Conservation (phyloP, 2,113 vertebrate species). For the Phalacrocorax pelagicus region DNA sequence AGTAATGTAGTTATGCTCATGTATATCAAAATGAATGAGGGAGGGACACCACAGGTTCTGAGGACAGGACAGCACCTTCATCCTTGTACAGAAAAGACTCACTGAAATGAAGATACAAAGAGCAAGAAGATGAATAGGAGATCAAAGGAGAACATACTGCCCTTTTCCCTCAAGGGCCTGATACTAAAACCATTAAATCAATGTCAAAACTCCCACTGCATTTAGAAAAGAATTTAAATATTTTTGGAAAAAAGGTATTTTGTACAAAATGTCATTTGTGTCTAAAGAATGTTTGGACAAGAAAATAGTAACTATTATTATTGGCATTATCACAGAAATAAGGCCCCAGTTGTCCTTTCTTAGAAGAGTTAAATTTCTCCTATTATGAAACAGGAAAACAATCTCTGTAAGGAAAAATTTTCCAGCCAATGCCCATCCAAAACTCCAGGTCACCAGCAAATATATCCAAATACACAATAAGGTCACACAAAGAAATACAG, state of each 20-base stretch:
- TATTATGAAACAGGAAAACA: constrained; percentile 57
- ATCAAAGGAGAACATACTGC: neutral
- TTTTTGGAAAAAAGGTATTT: constrained; percentile 11
- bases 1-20: neutral
- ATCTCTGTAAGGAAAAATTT: constrained; percentile 41
- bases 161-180: neutral
- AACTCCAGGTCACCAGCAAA: constrained; percentile 55
- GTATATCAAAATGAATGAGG: neutral
- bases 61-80: neutral
- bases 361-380: constrained; percentile 60
- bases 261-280: constrained; percentile 21
- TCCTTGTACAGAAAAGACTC: neutral
- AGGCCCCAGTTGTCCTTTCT: constrained; percentile 13
- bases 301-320: constrained; percentile 23
- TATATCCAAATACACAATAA: constrained; percentile 46
- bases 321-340: constrained; percentile 27
- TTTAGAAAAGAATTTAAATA: constrained; percentile 30
- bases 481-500: constrained; percentile 17
- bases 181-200: neutral
- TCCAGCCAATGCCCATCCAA: constrained; percentile 53
- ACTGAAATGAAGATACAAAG: neutral
- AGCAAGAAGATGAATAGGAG: neutral
- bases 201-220: constrained; percentile 18
- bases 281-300: constrained; percentile 18
- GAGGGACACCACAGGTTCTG: neutral